These are phyloP conservation scores for Pionites leucogaster DNA, from an alignment of 2,113 vertebrate genomes.

Conservation along the genomic window DNA sequence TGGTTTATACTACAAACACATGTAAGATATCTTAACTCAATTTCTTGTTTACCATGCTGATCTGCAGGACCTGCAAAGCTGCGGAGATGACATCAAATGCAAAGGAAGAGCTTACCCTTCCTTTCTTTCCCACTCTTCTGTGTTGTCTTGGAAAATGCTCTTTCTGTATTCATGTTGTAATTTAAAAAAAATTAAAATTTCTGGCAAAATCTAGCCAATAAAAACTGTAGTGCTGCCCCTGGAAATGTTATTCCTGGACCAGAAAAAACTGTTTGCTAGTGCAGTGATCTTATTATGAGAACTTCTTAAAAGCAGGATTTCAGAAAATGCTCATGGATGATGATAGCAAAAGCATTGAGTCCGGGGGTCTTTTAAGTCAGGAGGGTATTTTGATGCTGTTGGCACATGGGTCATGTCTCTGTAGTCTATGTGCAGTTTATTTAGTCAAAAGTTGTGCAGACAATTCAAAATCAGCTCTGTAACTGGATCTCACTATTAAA, in stretches of 20 bases:
- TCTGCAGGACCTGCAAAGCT: not conserved
- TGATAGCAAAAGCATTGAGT: not conserved
- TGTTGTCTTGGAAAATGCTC: not conserved
- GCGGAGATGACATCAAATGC: not conserved
- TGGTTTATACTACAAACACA: not conserved
- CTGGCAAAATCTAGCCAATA: not conserved
- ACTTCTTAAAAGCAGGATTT: not conserved
- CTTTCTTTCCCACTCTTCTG: not conserved
- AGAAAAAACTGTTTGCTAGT: not conserved
- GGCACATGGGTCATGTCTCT: not conserved
- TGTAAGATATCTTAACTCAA: not conserved
- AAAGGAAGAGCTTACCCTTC: not conserved
- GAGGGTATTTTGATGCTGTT: not conserved
- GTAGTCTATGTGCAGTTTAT: not conserved
- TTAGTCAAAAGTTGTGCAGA: not conserved
- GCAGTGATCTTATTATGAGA: not conserved
- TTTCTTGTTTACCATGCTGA: not conserved
- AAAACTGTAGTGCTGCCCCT: not conserved
- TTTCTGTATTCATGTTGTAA: not conserved
- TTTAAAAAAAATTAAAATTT: not conserved
- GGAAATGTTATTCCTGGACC: conserved; percentile 32
- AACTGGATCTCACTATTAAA: conserved; percentile 26
- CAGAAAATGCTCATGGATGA: not conserved
- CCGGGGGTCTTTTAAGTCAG: not conserved
- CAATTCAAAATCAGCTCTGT: not conserved